Percentiles rank a stretch among this genome's conserved stretches.
phyloP scores from a whole-genome alignment of 2,797 vertebrate genomes.

The Clangula hyemalis region DNA sequence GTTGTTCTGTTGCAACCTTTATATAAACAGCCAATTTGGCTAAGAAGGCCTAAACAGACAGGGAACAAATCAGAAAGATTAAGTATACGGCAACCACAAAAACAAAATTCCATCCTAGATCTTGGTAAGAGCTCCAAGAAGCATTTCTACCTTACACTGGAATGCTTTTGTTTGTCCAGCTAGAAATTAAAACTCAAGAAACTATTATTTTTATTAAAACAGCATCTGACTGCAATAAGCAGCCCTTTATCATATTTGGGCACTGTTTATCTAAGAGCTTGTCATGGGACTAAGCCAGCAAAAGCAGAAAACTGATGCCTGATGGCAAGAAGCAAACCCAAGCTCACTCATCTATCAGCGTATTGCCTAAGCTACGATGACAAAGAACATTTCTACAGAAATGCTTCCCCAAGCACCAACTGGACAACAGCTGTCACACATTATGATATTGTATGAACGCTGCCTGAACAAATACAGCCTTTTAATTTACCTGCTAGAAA shows the following conservation, averaged over 20 bases:
- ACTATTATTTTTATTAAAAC: neutral
- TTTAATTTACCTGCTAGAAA: neutral
- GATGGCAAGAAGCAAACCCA: neutral
- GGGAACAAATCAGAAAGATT: constrained; percentile 28
- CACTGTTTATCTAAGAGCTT: neutral
- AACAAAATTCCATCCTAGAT: neutral
- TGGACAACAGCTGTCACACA: neutral
- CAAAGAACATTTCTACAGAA: neutral
- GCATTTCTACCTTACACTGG: neutral
- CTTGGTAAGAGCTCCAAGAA: neutral
- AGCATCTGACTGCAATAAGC: neutral
- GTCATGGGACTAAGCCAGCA: neutral
- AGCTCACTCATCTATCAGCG: rapidly evolving
- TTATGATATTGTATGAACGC: neutral
- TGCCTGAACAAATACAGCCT: neutral
- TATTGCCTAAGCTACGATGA: neutral
- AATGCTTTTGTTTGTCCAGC: constrained; percentile 22
- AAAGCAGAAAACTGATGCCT: constrained; percentile 6
- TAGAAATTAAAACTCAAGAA: constrained; percentile 33
- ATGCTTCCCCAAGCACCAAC: neutral
- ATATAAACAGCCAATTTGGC: constrained; percentile 2
- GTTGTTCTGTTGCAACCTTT: constrained; percentile 14
- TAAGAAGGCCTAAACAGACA: constrained; percentile 16
- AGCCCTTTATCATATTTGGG: neutral
- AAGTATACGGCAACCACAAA: neutral